These are phyloP conservation scores for Hanleya hanleyi DNA, from an alignment of 2,888 invertebrate genomes.

Conservation along the genomic window DNA sequence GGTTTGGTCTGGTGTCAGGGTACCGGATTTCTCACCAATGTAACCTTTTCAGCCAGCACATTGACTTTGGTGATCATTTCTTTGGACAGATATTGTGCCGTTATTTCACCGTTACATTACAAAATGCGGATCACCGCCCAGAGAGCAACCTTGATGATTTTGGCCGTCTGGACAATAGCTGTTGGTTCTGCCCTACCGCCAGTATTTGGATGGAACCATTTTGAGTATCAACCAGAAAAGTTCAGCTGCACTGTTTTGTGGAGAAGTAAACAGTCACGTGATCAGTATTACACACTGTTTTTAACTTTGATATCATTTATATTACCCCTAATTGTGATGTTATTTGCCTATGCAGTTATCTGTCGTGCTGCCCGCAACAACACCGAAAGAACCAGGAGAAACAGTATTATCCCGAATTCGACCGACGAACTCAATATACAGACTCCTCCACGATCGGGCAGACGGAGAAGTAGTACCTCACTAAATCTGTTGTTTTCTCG, in stretches of 20 bases:
- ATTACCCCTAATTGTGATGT: slow-evolving; percentile 77
- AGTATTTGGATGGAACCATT: slow-evolving; percentile 64
- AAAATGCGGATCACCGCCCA: slow-evolving; percentile 76
- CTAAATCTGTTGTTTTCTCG: slow-evolving; percentile 70
- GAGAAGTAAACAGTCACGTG: slow-evolving; percentile 48
- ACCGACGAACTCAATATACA: not conserved
- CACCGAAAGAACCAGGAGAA: slow-evolving; percentile 78
- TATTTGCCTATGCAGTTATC: slow-evolving; percentile 80
- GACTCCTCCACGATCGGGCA: slow-evolving; percentile 42
- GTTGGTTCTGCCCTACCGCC: slow-evolving; percentile 72
- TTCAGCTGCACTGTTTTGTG: slow-evolving; percentile 65
- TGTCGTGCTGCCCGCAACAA: slow-evolving; percentile 85
- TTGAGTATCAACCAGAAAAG: slow-evolving; percentile 59
- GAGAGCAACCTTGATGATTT: slow-evolving; percentile 73
- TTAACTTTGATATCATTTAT: slow-evolving; percentile 74
- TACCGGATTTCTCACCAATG: slow-evolving; percentile 80
- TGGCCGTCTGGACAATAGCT: slow-evolving; percentile 73
- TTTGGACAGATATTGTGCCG: slow-evolving; percentile 81
- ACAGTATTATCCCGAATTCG: slow-evolving; percentile 73
- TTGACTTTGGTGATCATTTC: slow-evolving; percentile 80
- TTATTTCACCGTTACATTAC: slow-evolving; percentile 80
- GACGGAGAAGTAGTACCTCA: slow-evolving; percentile 55
- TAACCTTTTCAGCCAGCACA: slow-evolving; percentile 77
- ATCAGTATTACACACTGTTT: slow-evolving; percentile 70
- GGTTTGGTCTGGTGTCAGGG: slow-evolving; percentile 74